Conservation (phyloP, 35 echinoderm and acorn worm species). For the Apostichopus californicus region DNA sequence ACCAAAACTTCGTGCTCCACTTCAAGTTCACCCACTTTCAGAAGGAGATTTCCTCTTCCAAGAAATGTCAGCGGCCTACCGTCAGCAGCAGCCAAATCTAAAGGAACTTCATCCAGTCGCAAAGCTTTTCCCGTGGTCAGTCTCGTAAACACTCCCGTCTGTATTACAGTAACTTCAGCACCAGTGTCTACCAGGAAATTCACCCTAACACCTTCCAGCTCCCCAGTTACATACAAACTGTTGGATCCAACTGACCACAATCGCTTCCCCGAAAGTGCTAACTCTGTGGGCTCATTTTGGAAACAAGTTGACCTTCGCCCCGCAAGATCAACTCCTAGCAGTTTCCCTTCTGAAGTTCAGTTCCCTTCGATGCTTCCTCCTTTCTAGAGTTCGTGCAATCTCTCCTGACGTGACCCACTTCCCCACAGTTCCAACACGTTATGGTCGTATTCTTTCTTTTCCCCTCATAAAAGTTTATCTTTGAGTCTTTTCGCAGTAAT, state of each 20-base stretch:
- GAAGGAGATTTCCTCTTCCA: neutral
- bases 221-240: neutral
- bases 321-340: neutral
- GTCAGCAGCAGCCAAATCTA: slow-evolving; percentile 1
- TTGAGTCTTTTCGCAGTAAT: neutral
- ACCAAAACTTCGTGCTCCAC: slow-evolving; percentile 22
- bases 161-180: slow-evolving; percentile 7
- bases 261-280: neutral
- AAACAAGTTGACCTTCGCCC: neutral
- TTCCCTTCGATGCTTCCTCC: no score
- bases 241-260: slow-evolving; percentile 14
- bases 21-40: neutral
- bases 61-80: slow-evolving; percentile 26
- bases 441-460: neutral
- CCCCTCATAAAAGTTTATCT: neutral
- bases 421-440: slow-evolving; percentile 31
- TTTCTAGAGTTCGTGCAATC: no score
- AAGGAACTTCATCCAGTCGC: neutral
- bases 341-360: neutral
- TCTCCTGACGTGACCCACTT: neutral
- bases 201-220: slow-evolving; percentile 11
- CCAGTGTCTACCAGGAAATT: no score
- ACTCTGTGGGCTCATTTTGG: neutral
- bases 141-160: slow-evolving; percentile 2
- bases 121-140: no score